Evolutionary conservation across 2,888 invertebrate genomes (phyloP), one percentile per base, ranked within the genome.

Genomic region (Alsophila aescularia): DNA sequence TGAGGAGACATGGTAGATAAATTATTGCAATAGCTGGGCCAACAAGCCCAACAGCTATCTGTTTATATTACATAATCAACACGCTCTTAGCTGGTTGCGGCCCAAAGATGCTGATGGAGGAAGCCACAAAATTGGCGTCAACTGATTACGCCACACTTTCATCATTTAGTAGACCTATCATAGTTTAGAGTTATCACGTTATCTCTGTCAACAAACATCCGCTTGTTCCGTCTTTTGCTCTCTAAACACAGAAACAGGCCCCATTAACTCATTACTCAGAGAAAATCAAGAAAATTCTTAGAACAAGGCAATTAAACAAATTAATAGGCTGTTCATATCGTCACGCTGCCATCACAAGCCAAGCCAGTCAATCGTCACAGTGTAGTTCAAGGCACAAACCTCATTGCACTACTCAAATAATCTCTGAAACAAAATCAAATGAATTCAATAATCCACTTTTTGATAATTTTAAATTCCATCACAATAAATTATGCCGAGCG

Each of bases 251-350:
- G 57, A 48, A 52, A 52, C 27, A 40, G 31, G 29, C 10, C 27
- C 49, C 36, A 58, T 44, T n/a, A n/a, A 6, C 27, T n/a, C 10
- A 29, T 62, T 52, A 55, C 44, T 21, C 37, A 44, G 55, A 62
- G 60, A 66, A 72, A 79, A 77, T 84, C 24, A 45, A 36, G 55
- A 56, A 56, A 56, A 50, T 49, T 40, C 47, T 37, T n/a, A 18
- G 64, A 60, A 61, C 79, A 73, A 75, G 61, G 74, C 79, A 83
- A 79, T 77, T 77, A 81, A 78, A 77, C 80, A 83, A 75, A 70
- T 87, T 83, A 87, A 85, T 85, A 85, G 70, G 71, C 73, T 76
- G 77, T 84, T 85, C 85, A 83, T 83, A 76, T 75, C 80, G 83
- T 81, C 76, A 85, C 77, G 79, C 74, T 72, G 72, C 75, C 75